Conservation (phyloP, 2,113 vertebrate species). For the Benthochromis sp. region DNA sequence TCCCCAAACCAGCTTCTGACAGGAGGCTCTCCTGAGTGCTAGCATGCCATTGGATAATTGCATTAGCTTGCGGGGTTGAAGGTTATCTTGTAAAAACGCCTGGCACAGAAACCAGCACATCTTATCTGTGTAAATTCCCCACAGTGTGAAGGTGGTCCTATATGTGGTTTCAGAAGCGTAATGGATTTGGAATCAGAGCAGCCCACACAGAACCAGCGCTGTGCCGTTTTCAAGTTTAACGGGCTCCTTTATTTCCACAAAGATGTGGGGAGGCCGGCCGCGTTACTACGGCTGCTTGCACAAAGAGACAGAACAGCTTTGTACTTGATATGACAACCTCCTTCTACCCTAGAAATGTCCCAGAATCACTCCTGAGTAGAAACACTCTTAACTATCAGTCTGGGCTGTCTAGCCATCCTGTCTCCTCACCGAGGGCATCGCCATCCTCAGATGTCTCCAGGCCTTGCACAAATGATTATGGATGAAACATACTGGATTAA, state of each 20-base stretch:
- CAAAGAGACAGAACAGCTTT: neutral
- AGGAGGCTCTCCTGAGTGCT: neutral
- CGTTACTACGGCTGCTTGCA: neutral
- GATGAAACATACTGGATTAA: neutral
- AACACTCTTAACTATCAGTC: neutral
- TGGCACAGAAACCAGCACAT: neutral
- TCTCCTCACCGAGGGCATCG: neutral
- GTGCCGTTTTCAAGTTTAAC: neutral
- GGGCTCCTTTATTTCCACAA: neutral
- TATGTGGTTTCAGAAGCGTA: neutral
- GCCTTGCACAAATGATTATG: neutral
- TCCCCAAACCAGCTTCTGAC: neutral
- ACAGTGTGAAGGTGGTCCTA: neutral
- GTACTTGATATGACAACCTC: neutral
- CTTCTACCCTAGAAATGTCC: neutral
- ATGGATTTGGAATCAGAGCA: neutral
- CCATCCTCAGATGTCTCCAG: neutral
- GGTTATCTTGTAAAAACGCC: neutral
- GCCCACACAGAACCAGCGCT: neutral
- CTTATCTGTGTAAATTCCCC: neutral
- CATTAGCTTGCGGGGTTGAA: neutral
- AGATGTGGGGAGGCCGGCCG: neutral
- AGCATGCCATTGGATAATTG: neutral
- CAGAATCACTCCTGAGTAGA: neutral
- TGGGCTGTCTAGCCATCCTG: neutral